Evolutionary conservation across 2,797 vertebrate genomes (phyloP), one percentile per base, ranked within the genome.

Genomic region (Heterohyrax brucei): DNA sequence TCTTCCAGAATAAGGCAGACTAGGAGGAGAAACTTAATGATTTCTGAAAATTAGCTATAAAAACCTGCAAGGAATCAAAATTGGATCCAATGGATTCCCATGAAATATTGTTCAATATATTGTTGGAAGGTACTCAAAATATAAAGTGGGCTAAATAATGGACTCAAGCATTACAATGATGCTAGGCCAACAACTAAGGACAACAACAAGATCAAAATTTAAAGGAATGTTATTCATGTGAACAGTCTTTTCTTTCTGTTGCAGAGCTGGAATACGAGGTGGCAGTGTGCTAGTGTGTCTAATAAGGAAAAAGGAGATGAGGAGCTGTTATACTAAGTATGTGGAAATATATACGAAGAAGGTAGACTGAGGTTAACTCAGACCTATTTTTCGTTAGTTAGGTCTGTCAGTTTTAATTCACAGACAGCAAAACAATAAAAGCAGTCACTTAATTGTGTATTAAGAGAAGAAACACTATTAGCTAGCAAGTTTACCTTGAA

Each of bases 321-420:
- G 9, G 18, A 88, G 7, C 46, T 88, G 30, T 6, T 81, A 9
- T 88, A 75, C 88, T 46, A 90, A 62, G 7, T 30, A 46, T 82
- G 30, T 68, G 48, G n/a, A 64, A 93, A 81, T 56, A 78, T 64
- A 93, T 88, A 46, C 22, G 88, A 83, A 89, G 30, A 62, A 87
- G 22, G 5, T 22, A 75, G 22, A 79, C 26, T 62, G 76, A 73
- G 46, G 61, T 94, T 88, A 84, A 92, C 73, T 88, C 14, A 90
- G 56, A 61, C 10, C 28, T 53, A 53, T 13, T 53, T 53, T 53
- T 53, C n/a, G n/a, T n/a, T n/a, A 53, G 50, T 53, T 70, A 77
- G 88, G 14, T 82, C 14, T 81, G 21, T 22, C 62, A 5, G 72
- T 72, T 87, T 95, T 88, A 92, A 87, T 83, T 88, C 56, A 93